A percentile compares a stretch with the other conserved stretches of the same genome.
Evolutionary conservation across 2,888 invertebrate genomes (phyloP).

Genomic region (Eupithecia centaureata): DNA sequence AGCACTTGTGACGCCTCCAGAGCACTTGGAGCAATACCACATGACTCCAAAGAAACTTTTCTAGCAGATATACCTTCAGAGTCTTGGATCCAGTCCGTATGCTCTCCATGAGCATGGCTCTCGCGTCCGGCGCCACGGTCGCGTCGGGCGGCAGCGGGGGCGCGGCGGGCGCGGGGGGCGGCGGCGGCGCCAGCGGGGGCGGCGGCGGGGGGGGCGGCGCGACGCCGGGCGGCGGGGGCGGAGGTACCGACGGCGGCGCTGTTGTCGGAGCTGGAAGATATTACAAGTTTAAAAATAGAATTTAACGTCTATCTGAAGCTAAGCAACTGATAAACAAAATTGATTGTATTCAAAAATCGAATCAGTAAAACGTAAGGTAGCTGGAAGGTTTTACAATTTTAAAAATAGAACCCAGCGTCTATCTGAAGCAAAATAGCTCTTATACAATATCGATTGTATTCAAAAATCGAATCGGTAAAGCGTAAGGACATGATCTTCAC

Average conservation of each 20-base stretch:
- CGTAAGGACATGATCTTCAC: too few species aligned
- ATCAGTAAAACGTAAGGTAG: too few species aligned
- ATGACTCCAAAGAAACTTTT: background rate
- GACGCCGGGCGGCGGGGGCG: slow-evolving; percentile 48
- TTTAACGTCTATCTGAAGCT: too few species aligned
- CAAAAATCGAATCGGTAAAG: too few species aligned
- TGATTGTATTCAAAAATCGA: too few species aligned
- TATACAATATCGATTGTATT: too few species aligned
- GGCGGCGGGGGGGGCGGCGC: slow-evolving; percentile 73
- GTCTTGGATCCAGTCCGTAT: slow-evolving; percentile 90
- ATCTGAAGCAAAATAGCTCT: too few species aligned
- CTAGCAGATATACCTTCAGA: slow-evolving; percentile 84
- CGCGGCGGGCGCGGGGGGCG: slow-evolving; percentile 67
- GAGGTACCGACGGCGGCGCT: slow-evolving; percentile 38
- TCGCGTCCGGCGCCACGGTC: slow-evolving; percentile 75
- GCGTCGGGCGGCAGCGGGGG: slow-evolving; percentile 48
- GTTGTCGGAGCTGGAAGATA: slow-evolving; percentile 26
- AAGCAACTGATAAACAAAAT: too few species aligned
- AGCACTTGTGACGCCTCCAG: background rate
- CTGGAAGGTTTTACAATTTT: too few species aligned
- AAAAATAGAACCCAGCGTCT: too few species aligned
- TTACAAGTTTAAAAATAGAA: too few species aligned
- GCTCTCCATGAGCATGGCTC: slow-evolving; percentile 92
- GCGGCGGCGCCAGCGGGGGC: slow-evolving; percentile 64
- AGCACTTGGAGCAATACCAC: background rate